phyloP scores from a whole-genome alignment of 1,140 invertebrate species.

The Tenebrio molitor region DNA sequence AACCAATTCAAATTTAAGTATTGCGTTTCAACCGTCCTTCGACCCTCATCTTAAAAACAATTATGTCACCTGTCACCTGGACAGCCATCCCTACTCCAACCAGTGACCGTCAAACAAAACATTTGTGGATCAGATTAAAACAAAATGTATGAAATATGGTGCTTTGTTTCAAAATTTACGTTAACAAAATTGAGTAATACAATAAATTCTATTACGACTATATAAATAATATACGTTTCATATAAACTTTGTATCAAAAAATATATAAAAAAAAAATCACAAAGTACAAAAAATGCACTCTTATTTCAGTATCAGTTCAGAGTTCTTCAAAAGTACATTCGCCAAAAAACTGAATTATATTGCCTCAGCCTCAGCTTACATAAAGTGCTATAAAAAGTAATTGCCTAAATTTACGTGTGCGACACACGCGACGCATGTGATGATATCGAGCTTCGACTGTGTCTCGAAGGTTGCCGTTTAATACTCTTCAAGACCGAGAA shows the following conservation, averaged over 20 bases:
- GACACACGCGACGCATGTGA: too few relatives aligned
- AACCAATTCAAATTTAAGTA: conserved; percentile 1
- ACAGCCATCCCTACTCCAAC: conserved; percentile 6
- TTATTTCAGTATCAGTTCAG: too few relatives aligned
- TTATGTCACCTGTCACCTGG: conserved; percentile 13
- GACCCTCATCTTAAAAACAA: conserved; percentile 10
- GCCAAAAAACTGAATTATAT: too few relatives aligned
- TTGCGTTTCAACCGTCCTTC: conserved; percentile 23
- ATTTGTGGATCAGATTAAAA: too few relatives aligned
- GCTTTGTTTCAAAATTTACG: background rate
- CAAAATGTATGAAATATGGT: too few relatives aligned
- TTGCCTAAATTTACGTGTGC: background rate
- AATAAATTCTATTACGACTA: background rate
- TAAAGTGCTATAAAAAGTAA: background rate
- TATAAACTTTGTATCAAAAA: background rate
- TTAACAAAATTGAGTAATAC: background rate
- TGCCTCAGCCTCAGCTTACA: too few relatives aligned
- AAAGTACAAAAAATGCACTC: background rate
- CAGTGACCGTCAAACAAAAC: conserved; percentile 20
- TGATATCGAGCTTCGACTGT: background rate
- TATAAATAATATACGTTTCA: too few relatives aligned
- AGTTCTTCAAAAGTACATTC: too few relatives aligned
- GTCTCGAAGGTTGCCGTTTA: background rate
- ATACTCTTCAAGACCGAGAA: conserved; percentile 43
- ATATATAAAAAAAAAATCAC: conserved; percentile 1